Base-by-base conservation (phyloP, 2,888 invertebrate genomes). In the Endotricha flammealis region DNA sequence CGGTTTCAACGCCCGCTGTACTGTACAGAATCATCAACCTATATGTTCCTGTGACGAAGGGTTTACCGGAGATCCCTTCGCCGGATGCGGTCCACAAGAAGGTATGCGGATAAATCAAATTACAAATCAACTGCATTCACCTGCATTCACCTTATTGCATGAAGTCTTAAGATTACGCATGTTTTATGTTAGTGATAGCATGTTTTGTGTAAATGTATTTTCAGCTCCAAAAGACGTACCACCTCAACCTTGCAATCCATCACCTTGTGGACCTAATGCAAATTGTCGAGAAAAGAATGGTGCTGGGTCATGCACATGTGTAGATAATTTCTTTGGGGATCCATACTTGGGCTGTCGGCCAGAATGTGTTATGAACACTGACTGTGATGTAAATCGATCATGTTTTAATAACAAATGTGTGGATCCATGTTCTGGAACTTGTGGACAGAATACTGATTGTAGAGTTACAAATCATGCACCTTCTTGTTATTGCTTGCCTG, bases 31-130 rank as follows among this genome's bases (percentile, higher is more conserved):
- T 61, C 94, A 94, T 72, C 90, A 90, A 48, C 93, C 94, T 0
- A 88, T 92, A 47, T 95, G 95, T 58, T 89, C 90, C 28, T 95
- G 95, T 57, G 85, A 90, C 36, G 87, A 88, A 28, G 92, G 91
- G n/a, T 93, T 88, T 59, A 91, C 92, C 56, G 95, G 95, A 13
- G 93, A 95, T 87, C 93, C 95, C 12, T 93, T 93, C 64, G 89
- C 91, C 25, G 92, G 92, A 36, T 95, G 94, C 59, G 90, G 87
- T 58, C 88, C 82, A 30, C 70, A 80, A 20, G 81, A 88, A 83
- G 81, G 90, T 90, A 87, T 79, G 89, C 60, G 38, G 39, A 22
- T 12, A 10, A 20, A 10, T 11, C 11, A 25, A 24, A 17, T 3
- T 13, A 25, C 13, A 12, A 25, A 5, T 24, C 13, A 9, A n/a